These are phyloP conservation scores for Hippocampus abdominalis DNA, from an alignment of 2,113 vertebrate species.

Conservation along the genomic window DNA sequence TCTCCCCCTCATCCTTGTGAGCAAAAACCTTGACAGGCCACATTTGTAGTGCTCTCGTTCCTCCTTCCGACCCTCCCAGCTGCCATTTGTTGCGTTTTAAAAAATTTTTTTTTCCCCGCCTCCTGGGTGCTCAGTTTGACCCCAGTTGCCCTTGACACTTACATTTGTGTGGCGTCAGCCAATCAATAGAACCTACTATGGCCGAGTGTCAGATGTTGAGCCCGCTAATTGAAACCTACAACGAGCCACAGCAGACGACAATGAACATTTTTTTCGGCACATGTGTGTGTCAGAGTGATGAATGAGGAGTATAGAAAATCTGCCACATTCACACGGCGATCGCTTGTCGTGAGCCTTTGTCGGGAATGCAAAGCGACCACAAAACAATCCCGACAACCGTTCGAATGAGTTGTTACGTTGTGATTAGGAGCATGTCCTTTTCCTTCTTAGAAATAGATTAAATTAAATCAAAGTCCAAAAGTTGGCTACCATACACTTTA, in stretches of 20 bases:
- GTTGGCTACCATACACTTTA: too few species aligned
- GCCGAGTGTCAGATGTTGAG: slow-evolving; percentile 57
- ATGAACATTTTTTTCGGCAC: slow-evolving; percentile 30
- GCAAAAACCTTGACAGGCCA: slow-evolving; percentile 33
- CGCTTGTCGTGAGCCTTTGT: slow-evolving; percentile 39
- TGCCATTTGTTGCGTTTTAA: slow-evolving; percentile 40
- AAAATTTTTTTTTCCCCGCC: slow-evolving; percentile 36
- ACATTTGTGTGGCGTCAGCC: slow-evolving; percentile 53
- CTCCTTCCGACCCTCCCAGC: slow-evolving; percentile 39
- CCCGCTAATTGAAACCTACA: slow-evolving; percentile 63
- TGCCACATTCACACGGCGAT: slow-evolving; percentile 57
- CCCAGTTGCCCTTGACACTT: slow-evolving; percentile 68
- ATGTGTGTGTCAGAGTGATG: slow-evolving; percentile 42
- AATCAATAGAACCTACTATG: slow-evolving; percentile 60
- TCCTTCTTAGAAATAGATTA: background rate
- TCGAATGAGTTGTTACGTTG: background rate
- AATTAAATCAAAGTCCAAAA: background rate
- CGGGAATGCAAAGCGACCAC: background rate
- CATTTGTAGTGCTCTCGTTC: slow-evolving; percentile 41
- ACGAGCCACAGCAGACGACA: slow-evolving; percentile 35
- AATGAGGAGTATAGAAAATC: slow-evolving; percentile 43
- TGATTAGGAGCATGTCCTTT: background rate
- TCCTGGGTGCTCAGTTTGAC: slow-evolving; percentile 56
- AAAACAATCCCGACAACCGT: background rate
- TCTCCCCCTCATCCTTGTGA: slow-evolving; percentile 24